Evolutionary conservation across 2,113 vertebrate genomes (phyloP), one percentile per base, ranked within the genome.

Genomic region (Hiodon tergisus): DNA sequence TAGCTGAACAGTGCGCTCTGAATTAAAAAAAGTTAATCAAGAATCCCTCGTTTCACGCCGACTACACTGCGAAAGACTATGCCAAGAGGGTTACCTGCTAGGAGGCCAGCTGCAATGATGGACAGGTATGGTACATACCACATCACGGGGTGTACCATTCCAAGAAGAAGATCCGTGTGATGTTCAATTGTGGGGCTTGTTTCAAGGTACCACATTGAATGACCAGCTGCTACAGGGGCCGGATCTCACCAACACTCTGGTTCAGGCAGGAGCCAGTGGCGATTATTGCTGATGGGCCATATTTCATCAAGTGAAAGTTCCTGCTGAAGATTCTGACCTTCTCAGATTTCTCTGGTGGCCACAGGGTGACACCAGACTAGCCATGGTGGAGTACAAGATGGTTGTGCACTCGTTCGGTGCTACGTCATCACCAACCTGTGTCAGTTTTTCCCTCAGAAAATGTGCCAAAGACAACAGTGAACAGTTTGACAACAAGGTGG

Each of bases 341-440:
- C 13, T 77, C 16, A 75, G 61, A 14, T 80, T 80, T 61, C 60
- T 80, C 5, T 80, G 60, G 79, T 80, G 76, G 79, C 79, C 77
- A 0, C 31, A 60, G 4, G 71, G 63, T 50, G 62, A 78, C 14
- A 52, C 51, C 8, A 0, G 61, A 10, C 2, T 69, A 10, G 65
- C 61, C 1, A 63, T 73, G 51, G 65, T 61, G 8, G 65, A 78
- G 48, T 46, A 47, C 58, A 78, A 61, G 55, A 78, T 78, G 71
- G 8, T 63, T 6, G 72, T 74, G 2, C 76, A 78, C 31, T 60
- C 73, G 9, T 69, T 78, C 51, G 70, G 71, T 3, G 61, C 62
- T 46, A 72, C 70, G 46, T 73, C 71, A 60, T 78, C 65, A 53
- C 61, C 76, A 69, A 77, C 62, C 60, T 51, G 51, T 7, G 71